Percentiles rank a stretch among this genome's conserved stretches.
Conservation (phyloP, 2,797 vertebrate species). For the Choloepus didactylus region DNA sequence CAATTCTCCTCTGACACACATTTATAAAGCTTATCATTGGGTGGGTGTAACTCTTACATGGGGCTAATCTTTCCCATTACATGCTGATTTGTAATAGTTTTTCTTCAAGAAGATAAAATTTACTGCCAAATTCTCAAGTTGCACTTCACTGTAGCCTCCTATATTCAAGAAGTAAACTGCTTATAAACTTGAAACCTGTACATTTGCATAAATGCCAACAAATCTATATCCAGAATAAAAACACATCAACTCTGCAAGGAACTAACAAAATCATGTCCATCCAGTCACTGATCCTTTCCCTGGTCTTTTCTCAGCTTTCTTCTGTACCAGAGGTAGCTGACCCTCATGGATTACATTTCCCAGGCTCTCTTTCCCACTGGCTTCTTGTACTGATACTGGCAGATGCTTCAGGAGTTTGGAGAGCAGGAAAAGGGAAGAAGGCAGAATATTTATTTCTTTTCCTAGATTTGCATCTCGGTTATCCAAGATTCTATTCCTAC, state of each 20-base stretch:
- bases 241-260: not conserved
- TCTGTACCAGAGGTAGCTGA: not conserved
- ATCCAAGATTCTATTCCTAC: not conserved
- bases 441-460: conserved; percentile 28
- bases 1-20: not conserved
- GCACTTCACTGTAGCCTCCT: not conserved
- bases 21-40: conserved; percentile 43
- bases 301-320: not conserved
- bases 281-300: not conserved
- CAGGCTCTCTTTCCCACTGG: not conserved
- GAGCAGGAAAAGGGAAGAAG: not conserved
- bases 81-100: not conserved
- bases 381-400: not conserved
- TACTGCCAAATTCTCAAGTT: conserved; percentile 4
- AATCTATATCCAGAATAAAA: conserved; percentile 40
- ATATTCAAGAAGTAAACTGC: not conserved
- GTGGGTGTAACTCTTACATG: not conserved
- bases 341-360: not conserved
- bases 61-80: conserved; percentile 8
- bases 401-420: not conserved
- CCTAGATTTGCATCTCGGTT: not conserved
- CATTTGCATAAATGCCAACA: not conserved
- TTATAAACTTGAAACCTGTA: not conserved
- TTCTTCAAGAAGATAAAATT: conserved; percentile 19
- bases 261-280: not conserved